Base-by-base conservation (phyloP, 2,113 vertebrate species). In the Tyrannus savana region DNA sequence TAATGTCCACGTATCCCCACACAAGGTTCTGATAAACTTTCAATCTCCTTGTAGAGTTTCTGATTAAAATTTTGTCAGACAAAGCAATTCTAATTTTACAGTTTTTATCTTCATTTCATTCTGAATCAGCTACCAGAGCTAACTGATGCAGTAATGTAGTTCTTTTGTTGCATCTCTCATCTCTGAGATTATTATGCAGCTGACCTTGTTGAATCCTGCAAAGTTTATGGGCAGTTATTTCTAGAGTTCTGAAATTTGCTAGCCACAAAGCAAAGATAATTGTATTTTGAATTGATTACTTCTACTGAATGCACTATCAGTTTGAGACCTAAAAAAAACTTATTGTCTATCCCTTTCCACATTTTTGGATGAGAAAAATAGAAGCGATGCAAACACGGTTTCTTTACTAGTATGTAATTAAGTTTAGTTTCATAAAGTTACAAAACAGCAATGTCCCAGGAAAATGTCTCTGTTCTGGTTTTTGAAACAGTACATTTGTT, bases 1-100 rank as follows among this genome's bases (percentile, higher is more conserved):
- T 77, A 39, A 50, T 0, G 1, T 17, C 10, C 10, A 12, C 8
- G 3, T 33, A 76, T 14, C 5, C 39, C 11, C 16, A 22, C 1
- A 2, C 3, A 72, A 49, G 28, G 16, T 72, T 72, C 14, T 35
- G 12, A 39, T 39, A 82, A 50, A 39, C 14, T 49, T 9, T 49
- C 7, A n/a, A 4, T 49, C 6, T 35, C 11, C 9, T 49, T 86
- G 16, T 64, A n/a, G 6, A 60, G n/a, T 35, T 82, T 77, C 19
- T 44, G 4, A 14, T 44, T 19, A 53, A 67, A 49, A 10, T 42
- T 37, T 72, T 66, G 6, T n/a, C 39, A 76, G 31, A 71, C 85
- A 7, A 50, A 18, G 31, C 12, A 46, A 21, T 78, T 58, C 25
- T 68, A 68, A 35, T 31, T 44, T 46, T 28, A 84, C 11, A 30